Conservation (phyloP, 2,113 vertebrate genomes). For the Hyaena hyaena region DNA sequence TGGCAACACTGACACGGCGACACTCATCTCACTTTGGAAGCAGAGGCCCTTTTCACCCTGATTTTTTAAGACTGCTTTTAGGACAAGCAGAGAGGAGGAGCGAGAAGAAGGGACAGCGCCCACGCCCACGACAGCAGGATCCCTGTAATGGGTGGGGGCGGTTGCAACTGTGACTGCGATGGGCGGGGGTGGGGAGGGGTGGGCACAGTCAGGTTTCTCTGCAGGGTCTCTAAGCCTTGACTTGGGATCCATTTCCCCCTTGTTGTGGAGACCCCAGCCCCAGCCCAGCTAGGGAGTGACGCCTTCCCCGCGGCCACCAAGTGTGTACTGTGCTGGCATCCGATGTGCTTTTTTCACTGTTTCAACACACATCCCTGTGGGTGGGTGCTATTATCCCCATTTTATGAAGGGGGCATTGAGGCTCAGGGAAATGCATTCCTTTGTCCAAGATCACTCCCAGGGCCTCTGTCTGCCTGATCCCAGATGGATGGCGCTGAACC, state of each 20-base stretch:
- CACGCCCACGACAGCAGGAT: background rate
- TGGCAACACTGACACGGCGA: constrained; percentile 46
- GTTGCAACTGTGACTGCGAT: background rate
- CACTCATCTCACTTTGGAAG: constrained; percentile 38
- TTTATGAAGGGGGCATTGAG: constrained; percentile 38
- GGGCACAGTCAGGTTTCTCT: background rate
- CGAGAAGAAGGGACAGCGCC: background rate
- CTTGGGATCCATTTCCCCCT: background rate
- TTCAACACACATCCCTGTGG: background rate
- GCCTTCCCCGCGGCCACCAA: too few relatives aligned
- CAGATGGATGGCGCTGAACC: background rate
- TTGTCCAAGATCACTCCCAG: constrained; percentile 60
- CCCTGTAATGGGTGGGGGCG: background rate
- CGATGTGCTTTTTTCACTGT: background rate
- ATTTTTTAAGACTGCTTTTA: background rate
- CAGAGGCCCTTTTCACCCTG: constrained; percentile 34
- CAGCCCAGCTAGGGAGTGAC: background rate
- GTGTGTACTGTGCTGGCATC: rapidly evolving
- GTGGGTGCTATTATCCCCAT: background rate
- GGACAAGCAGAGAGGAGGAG: background rate
- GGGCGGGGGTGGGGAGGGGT: too few relatives aligned
- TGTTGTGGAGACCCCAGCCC: background rate
- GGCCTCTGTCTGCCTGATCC: background rate
- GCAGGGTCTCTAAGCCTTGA: background rate
- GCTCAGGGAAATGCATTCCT: constrained; percentile 21